Evolutionary conservation across 2,888 invertebrate species (phyloP).

Genomic region (Fragum sueziense): DNA sequence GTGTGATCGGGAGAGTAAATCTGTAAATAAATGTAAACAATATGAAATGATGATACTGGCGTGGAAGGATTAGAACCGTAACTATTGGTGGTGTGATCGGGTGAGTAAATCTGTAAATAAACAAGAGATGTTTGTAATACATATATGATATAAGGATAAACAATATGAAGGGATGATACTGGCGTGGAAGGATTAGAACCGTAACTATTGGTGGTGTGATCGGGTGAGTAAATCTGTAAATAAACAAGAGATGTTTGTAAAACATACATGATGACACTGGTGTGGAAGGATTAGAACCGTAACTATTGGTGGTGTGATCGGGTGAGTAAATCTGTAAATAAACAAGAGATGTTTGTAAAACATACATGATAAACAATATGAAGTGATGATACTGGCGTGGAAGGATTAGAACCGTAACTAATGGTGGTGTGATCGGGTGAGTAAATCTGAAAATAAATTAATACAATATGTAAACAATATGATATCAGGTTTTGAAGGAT

Average conservation of each 20-base stretch:
- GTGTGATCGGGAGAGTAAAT: slow-evolving; percentile 82
- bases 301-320: slow-evolving; percentile 81
- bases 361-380: no score
- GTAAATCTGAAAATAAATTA: slow-evolving; percentile 86
- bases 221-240: slow-evolving; percentile 81
- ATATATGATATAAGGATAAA: no score
- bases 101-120: slow-evolving; percentile 85
- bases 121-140: no score
- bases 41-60: slow-evolving; percentile 97
- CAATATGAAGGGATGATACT: background rate
- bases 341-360: no score
- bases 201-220: slow-evolving; percentile 82
- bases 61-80: slow-evolving; percentile 85
- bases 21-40: no score
- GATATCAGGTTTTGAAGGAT: no score
- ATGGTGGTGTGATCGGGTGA: slow-evolving; percentile 81
- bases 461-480: no score
- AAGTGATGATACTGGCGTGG: slow-evolving; percentile 96
- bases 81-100: slow-evolving; percentile 81
- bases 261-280: no score
- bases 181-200: background rate
- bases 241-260: no score
- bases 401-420: slow-evolving; percentile 81
- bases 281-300: slow-evolving; percentile 59
- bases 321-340: slow-evolving; percentile 80